Percentiles rank a stretch among this genome's conserved stretches.
phyloP scores from a whole-genome alignment of 2,113 vertebrate genomes.

The Oreotrochilus melanogaster region DNA sequence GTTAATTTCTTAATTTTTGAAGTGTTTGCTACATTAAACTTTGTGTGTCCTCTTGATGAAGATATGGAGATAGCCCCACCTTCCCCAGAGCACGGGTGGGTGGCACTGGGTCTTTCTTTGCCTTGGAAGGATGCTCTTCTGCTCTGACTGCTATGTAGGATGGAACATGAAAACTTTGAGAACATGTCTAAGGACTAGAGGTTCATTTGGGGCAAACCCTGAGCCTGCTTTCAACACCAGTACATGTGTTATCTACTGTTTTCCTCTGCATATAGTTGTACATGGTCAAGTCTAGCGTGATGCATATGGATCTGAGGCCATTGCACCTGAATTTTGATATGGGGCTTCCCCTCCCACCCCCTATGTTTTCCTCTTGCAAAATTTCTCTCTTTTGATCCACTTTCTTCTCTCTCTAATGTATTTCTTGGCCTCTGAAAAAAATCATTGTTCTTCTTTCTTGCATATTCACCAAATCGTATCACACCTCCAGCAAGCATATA shows the following conservation, averaged over 20 bases:
- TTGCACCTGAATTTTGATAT: background rate
- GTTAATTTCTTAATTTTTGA: background rate
- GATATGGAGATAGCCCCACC: background rate
- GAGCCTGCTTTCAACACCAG: background rate
- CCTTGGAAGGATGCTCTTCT: background rate
- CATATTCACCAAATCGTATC: background rate
- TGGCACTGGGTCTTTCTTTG: background rate
- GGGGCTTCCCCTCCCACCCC: background rate
- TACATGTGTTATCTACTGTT: background rate
- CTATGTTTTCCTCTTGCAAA: background rate
- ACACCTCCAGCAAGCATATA: background rate
- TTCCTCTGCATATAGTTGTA: background rate
- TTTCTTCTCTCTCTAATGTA: background rate
- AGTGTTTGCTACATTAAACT: slow-evolving; percentile 3
- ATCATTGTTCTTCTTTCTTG: background rate
- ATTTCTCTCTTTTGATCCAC: background rate
- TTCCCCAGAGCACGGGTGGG: background rate
- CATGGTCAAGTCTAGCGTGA: background rate
- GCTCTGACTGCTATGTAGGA: background rate
- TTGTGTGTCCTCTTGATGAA: background rate
- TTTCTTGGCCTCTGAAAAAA: background rate
- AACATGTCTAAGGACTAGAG: background rate
- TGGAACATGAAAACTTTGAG: background rate
- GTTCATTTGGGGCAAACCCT: background rate
- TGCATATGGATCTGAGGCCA: background rate